Conservation (phyloP, 1,140 invertebrate genomes). For the Meloidogyne floridensis region DNA sequence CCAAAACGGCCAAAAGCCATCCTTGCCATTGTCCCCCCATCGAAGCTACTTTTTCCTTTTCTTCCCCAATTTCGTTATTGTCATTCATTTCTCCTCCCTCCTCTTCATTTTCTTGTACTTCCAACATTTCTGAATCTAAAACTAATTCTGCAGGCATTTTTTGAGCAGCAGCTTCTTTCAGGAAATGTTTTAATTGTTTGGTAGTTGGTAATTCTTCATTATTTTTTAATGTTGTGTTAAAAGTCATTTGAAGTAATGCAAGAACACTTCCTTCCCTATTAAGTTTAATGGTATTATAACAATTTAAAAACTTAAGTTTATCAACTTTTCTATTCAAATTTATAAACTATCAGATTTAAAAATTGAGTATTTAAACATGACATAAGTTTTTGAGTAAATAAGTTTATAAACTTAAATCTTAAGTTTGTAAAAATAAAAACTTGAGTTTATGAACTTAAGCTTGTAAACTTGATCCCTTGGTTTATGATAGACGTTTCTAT, state of each 20-base stretch:
- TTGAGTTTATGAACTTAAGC: too few relatives aligned
- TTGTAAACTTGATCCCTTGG: too few relatives aligned
- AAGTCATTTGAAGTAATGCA: constrained; percentile 47
- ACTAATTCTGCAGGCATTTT: constrained; percentile 30
- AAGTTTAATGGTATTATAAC: not conserved
- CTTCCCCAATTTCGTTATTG: constrained; percentile 26
- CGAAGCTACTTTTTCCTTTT: constrained; percentile 54
- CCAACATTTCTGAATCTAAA: constrained; percentile 20
- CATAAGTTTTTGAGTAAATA: too few relatives aligned
- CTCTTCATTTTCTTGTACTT: constrained; percentile 10
- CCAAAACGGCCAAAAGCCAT: constrained; percentile 35
- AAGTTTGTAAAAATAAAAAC: too few relatives aligned
- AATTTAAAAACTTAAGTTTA: too few relatives aligned
- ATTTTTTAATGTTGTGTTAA: constrained; percentile 35
- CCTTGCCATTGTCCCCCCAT: constrained; percentile 41
- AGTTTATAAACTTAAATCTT: too few relatives aligned
- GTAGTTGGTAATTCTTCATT: constrained; percentile 33
- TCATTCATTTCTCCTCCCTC: constrained; percentile 2
- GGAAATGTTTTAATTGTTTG: constrained; percentile 44
- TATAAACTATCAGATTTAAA: too few relatives aligned
- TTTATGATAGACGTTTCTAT: too few relatives aligned
- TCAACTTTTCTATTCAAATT: too few relatives aligned
- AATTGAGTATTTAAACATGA: too few relatives aligned
- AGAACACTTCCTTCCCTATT: constrained; percentile 44
- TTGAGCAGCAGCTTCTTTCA: constrained; percentile 40